These are phyloP conservation scores for Glaucomys volans DNA, from an alignment of 2,113 vertebrate species.

Conservation along the genomic window DNA sequence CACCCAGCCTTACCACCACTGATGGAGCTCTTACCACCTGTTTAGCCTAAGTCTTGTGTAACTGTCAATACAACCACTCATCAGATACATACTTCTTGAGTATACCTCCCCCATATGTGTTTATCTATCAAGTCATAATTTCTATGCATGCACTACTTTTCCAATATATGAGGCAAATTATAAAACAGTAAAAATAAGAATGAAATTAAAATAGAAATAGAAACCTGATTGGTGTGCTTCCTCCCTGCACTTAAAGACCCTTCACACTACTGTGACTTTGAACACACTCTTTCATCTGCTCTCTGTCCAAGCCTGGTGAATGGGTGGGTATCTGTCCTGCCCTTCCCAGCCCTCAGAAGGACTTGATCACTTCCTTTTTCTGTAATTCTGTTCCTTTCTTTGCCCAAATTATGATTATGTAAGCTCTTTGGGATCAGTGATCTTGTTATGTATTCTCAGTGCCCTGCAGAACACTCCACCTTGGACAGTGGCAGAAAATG, in stretches of 20 bases:
- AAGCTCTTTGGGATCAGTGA: neutral
- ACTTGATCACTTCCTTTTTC: neutral
- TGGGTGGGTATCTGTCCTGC: too few relatives aligned
- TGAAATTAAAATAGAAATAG: neutral
- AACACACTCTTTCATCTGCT: fast-evolving
- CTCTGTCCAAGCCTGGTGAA: neutral
- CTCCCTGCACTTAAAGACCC: neutral
- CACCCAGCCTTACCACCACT: neutral
- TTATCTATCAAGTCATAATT: neutral
- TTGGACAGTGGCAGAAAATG: neutral
- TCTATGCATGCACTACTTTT: neutral
- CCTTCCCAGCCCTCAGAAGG: neutral
- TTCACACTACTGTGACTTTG: too few relatives aligned
- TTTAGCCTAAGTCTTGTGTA: too few relatives aligned
- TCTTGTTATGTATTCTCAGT: neutral
- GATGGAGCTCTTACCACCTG: neutral
- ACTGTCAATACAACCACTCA: neutral
- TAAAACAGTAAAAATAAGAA: neutral
- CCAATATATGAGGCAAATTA: neutral
- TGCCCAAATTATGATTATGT: neutral
- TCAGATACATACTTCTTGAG: neutral
- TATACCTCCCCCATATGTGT: neutral
- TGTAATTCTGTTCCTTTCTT: neutral
- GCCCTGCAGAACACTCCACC: neutral
- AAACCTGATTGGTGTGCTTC: neutral